Evolutionary conservation across 2,113 vertebrate genomes (phyloP).

Genomic region (Phalacrocorax carbo): DNA sequence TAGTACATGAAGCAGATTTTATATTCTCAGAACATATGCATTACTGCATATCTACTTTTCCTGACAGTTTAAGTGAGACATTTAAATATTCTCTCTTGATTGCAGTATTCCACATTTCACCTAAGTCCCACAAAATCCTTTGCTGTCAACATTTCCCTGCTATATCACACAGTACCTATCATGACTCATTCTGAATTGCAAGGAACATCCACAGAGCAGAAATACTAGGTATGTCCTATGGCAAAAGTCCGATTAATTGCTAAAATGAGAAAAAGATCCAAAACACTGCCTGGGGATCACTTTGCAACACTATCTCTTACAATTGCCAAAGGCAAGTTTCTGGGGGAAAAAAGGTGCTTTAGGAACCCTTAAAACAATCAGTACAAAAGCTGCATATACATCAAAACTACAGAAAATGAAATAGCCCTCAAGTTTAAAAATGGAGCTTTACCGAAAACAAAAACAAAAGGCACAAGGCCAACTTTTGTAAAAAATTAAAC

Average conservation of each 20-base stretch:
- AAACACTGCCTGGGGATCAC: neutral
- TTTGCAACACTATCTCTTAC: neutral
- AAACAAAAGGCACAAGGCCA: neutral
- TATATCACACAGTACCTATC: neutral
- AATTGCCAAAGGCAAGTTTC: neutral
- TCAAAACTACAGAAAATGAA: neutral
- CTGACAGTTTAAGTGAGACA: conserved; percentile 48
- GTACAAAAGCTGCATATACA: neutral
- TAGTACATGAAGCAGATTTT: neutral
- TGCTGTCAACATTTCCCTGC: neutral
- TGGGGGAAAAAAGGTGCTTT: neutral
- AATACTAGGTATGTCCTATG: neutral
- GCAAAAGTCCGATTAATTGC: neutral
- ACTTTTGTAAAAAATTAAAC: neutral
- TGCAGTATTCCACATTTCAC: neutral
- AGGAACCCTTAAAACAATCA: neutral
- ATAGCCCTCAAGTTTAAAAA: neutral
- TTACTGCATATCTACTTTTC: conserved; percentile 21
- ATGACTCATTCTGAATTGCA: neutral
- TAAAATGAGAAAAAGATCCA: conserved; percentile 15
- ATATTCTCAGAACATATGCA: conserved; percentile 35
- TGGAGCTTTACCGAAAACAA: neutral
- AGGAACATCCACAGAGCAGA: neutral
- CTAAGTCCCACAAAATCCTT: neutral
- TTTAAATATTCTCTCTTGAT: conserved; percentile 13